Evolutionary conservation across 2,888 invertebrate species (phyloP).

Genomic region (Myathropa florea): DNA sequence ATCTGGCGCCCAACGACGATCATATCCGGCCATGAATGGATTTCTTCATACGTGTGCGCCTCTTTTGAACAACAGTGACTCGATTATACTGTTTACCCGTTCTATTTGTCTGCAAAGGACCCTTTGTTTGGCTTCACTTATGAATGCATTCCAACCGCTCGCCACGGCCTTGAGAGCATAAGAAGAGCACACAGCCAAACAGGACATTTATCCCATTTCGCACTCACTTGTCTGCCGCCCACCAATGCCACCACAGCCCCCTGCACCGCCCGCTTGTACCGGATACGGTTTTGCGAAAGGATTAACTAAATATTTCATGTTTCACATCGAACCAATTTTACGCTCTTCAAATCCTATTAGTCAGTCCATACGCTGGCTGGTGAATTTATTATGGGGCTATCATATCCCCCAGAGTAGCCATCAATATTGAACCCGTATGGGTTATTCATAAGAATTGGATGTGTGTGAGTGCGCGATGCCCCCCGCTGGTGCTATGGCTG

Average conservation of each 20-base stretch:
- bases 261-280: slow-evolving; percentile 30
- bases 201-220: slow-evolving; percentile 9
- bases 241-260: neutral
- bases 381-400: slow-evolving; percentile 72
- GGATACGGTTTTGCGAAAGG: slow-evolving; percentile 75
- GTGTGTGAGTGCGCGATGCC: neutral
- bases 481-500: slow-evolving; percentile 25
- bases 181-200: neutral
- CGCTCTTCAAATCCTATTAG: slow-evolving; percentile 81
- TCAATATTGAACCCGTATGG: slow-evolving; percentile 70
- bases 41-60: slow-evolving; percentile 8
- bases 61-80: slow-evolving; percentile 35
- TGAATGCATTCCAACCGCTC: slow-evolving; percentile 6
- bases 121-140: slow-evolving; percentile 54
- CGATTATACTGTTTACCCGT: slow-evolving; percentile 42
- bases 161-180: neutral
- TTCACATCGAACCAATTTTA: slow-evolving; percentile 81
- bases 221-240: slow-evolving; percentile 27
- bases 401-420: slow-evolving; percentile 71
- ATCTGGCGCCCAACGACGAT: neutral
- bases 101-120: slow-evolving; percentile 23
- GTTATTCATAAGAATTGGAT: slow-evolving; percentile 61
- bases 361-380: slow-evolving; percentile 77
- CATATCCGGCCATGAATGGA: neutral
- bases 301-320: slow-evolving; percentile 81